Base-by-base conservation (phyloP, 2,888 invertebrate species). In the Heliconius erato region DNA sequence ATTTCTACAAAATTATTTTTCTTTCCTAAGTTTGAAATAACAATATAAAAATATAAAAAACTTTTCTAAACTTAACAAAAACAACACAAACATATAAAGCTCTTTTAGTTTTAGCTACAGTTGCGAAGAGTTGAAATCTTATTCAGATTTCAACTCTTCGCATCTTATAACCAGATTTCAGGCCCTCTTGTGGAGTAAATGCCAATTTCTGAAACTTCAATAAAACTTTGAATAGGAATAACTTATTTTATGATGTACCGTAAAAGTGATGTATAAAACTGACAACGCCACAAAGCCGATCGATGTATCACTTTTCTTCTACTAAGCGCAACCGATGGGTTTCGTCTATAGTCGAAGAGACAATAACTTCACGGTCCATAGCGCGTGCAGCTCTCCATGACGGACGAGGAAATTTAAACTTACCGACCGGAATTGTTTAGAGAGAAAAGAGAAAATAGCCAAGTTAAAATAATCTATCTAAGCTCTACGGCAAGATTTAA, bases 311-410 rank as follows among this genome's bases (percentile, higher is more conserved):
- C 72, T 81, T 78, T 65, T 44, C 72, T 78, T 49, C 49, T 89
- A 86, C 89, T 88, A 85, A 86, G 87, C 86, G 86, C 87, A 88
- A 89, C 88, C 84, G 85, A 87, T 87, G 87, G 84, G 86, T 85
- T 86, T 88, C 89, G 40, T 91, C 90, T 89, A 88, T 89, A 92
- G 89, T 91, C 91, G 89, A 89, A 89, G 88, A 89, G 88, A 91
- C 91, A 90, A 91, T 93, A 91, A 89, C 90, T 91, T 91, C 91
- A 92, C 91, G 91, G 92, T 84, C 91, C 91, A 92, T 91, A 89
- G 91, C 88, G 89, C 90, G 86, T 89, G 89, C 88, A 86, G 87
- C 87, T 88, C 88, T 87, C 89, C 87, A 88, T 89, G 89, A 90
- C 89, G 88, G 88, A 59, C 87, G 87, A 88, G 89, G 88, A 90